Evolutionary conservation across 2,797 vertebrate species (phyloP), one percentile per base, ranked within the genome.

Genomic region (Erethizon dorsatum): DNA sequence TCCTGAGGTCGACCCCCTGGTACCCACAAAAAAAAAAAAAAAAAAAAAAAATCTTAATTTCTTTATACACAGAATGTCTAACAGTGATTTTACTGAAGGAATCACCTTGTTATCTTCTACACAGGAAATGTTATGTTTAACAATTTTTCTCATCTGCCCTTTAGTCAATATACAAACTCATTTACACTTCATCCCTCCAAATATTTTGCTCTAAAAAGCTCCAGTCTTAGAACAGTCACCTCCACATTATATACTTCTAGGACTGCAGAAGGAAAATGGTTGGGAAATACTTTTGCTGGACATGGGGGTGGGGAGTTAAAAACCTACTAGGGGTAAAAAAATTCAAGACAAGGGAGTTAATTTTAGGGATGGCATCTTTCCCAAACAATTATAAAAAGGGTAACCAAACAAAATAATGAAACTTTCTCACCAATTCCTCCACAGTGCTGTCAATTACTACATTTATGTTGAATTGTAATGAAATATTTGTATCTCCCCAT

Each of bases 31-130:
- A n/a, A n/a, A n/a, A n/a, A n/a, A n/a, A n/a, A n/a, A n/a, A n/a
- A n/a, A n/a, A n/a, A n/a, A n/a, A n/a, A n/a, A n/a, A 91, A 92
- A 96, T 56, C 52, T 78, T 90, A 91, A 87, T 96, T 95, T 96
- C 75, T 90, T 95, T 67, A 86, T 31, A 87, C 93, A 79, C 31
- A 90, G 11, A 90, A 54, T 61, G 14, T 83, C 89, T 87, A 78
- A 80, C 90, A 90, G 9, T 75, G 17, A 85, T 96, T 91, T 88
- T 61, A 69, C 14, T 33, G 10, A 95, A 89, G 20, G 22, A 54
- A 67, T 71, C 83, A 69, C 6, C 47, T 75, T 61, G 65, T 10
- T 54, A 37, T 69, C 59, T 88, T 95, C 63, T 73, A 24, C 59
- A 82, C 0, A 61, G 41, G 14, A 96, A 91, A 84, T 6, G 52